phyloP scores from a whole-genome alignment of 2,888 invertebrate genomes.

The Thymelicus acteon region DNA sequence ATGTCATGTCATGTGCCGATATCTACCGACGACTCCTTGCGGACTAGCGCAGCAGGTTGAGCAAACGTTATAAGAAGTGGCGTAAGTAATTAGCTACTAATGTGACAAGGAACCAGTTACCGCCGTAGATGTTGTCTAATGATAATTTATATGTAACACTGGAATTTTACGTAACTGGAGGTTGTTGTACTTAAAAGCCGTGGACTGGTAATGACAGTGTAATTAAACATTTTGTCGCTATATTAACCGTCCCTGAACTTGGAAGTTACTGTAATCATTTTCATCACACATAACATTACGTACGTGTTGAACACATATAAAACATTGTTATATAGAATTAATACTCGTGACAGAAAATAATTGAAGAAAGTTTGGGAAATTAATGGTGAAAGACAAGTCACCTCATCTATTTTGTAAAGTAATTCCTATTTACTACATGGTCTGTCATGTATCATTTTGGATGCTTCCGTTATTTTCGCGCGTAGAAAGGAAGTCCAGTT shows the following conservation, averaged over 20 bases:
- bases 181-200: conserved; percentile 32
- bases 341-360: too few species aligned
- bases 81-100: conserved; percentile 44
- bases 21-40: conserved; percentile 52
- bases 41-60: conserved; percentile 37
- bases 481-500: conserved; percentile 37
- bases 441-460: conserved; percentile 18
- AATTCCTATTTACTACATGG: not conserved
- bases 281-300: too few species aligned
- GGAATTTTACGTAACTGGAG: conserved; percentile 34
- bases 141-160: conserved; percentile 34
- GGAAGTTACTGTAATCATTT: not conserved
- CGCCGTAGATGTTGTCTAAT: conserved; percentile 21
- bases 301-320: too few species aligned
- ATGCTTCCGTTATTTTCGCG: conserved; percentile 35
- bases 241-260: not conserved
- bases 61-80: conserved; percentile 42
- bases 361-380: too few species aligned
- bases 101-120: conserved; percentile 42
- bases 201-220: conserved; percentile 13
- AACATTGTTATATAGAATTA: too few species aligned
- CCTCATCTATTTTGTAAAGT: not conserved
- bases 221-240: not conserved
- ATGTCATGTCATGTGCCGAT: conserved; percentile 62
- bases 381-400: too few species aligned